Conservation (phyloP, 2,888 invertebrate genomes). For the Prosopocoilus inquinatus region DNA sequence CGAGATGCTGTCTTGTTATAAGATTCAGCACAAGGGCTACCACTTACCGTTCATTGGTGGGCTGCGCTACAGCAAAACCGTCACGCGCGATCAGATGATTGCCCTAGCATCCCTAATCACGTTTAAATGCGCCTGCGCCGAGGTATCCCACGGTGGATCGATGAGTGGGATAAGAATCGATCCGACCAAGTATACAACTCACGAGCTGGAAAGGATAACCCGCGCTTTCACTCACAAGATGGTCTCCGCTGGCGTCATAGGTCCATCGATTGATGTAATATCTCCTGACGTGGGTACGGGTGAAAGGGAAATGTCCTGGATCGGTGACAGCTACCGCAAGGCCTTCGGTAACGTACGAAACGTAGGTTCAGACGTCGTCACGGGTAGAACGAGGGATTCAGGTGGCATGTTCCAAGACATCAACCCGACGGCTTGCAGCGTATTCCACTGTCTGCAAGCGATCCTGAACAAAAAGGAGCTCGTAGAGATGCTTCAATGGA, state of each 20-base stretch:
- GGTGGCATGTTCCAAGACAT: conserved; percentile 84
- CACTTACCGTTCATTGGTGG: conserved; percentile 58
- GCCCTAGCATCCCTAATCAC: conserved; percentile 81
- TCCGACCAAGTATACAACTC: conserved; percentile 66
- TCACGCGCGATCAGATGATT: conserved; percentile 72
- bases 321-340: conserved; percentile 76
- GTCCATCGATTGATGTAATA: conserved; percentile 82
- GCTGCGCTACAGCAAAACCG: conserved; percentile 38
- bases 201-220: conserved; percentile 76
- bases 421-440: conserved; percentile 79
- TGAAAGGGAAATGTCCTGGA: conserved; percentile 78
- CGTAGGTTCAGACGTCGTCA: conserved; percentile 79
- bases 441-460: conserved; percentile 69
- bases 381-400: conserved; percentile 84
- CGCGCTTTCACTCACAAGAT: conserved; percentile 69
- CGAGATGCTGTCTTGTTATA: conserved; percentile 68
- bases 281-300: conserved; percentile 80
- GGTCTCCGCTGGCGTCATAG: conserved; percentile 50
- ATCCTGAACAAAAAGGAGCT: conserved; percentile 70
- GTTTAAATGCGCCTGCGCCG: conserved; percentile 80
- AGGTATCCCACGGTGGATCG: conserved; percentile 77
- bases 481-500: conserved; percentile 65
- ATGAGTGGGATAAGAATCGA: conserved; percentile 74
- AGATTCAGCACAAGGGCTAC: conserved; percentile 74
- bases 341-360: conserved; percentile 67